A percentile compares a stretch with the other conserved stretches of the same genome.
Conservation (phyloP, 2,797 vertebrate species). For the Cygnus olor region DNA sequence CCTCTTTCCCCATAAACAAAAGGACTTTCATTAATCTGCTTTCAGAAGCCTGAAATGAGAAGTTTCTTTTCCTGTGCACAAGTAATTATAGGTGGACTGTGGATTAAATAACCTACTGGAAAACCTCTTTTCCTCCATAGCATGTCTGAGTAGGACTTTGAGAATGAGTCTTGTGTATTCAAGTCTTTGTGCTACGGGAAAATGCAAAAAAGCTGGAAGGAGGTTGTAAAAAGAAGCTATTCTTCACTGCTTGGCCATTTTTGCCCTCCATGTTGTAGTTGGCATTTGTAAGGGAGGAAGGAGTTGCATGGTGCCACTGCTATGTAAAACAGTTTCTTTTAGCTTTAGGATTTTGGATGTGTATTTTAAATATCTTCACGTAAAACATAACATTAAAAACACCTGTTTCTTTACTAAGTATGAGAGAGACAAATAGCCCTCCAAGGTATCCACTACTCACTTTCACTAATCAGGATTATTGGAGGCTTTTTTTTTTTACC, state of each 20-base stretch:
- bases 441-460: background rate
- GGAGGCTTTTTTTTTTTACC: background rate
- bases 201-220: background rate
- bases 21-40: conserved; percentile 50
- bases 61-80: conserved; percentile 25
- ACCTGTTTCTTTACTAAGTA: background rate
- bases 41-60: conserved; percentile 34
- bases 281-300: background rate
- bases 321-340: background rate
- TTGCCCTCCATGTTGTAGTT: background rate
- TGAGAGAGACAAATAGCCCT: background rate
- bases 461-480: background rate
- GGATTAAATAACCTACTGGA: conserved; percentile 39
- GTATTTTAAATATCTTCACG: background rate
- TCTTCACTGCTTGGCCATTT: background rate
- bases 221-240: background rate
- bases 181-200: background rate
- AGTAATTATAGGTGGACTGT: conserved; percentile 27
- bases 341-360: background rate
- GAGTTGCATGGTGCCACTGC: background rate
- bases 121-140: background rate
- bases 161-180: background rate
- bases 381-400: background rate
- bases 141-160: background rate
- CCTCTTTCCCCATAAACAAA: conserved; percentile 40